These are phyloP conservation scores for Antitype chi DNA, from an alignment of 2,888 invertebrate genomes.

Conservation along the genomic window DNA sequence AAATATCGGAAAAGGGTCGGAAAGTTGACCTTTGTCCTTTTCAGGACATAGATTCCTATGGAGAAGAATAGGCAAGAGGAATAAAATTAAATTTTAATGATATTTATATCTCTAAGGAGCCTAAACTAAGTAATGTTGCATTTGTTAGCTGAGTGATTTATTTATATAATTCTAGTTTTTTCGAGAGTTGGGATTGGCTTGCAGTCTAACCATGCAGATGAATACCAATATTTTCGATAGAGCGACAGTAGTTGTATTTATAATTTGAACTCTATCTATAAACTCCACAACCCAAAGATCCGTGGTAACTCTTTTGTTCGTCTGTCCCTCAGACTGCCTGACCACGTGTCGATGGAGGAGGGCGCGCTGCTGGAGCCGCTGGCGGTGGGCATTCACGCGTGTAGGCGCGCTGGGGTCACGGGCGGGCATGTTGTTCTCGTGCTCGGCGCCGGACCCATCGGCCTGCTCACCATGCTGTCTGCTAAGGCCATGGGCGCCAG, in stretches of 20 bases:
- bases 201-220: background rate
- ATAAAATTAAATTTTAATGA: background rate
- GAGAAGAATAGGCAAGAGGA: background rate
- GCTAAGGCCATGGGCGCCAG: constrained; percentile 97
- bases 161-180: no score
- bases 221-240: background rate
- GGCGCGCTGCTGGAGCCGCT: constrained; percentile 98
- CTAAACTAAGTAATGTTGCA: background rate
- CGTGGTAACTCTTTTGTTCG: background rate
- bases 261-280: background rate
- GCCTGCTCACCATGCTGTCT: constrained; percentile 94
- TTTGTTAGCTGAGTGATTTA: no score
- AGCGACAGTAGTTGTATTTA: background rate
- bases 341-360: constrained; percentile 97
- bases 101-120: background rate
- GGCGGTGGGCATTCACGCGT: constrained; percentile 98
- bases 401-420: constrained; percentile 94
- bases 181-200: background rate
- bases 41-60: background rate
- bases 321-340: constrained; percentile 93
- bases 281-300: background rate
- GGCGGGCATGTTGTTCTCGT: constrained; percentile 94
- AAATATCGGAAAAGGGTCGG: background rate
- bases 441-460: constrained; percentile 97
- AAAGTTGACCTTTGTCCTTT: background rate